Base-by-base conservation (phyloP, 2,113 vertebrate genomes). In the Cyrtonyx montezumae region DNA sequence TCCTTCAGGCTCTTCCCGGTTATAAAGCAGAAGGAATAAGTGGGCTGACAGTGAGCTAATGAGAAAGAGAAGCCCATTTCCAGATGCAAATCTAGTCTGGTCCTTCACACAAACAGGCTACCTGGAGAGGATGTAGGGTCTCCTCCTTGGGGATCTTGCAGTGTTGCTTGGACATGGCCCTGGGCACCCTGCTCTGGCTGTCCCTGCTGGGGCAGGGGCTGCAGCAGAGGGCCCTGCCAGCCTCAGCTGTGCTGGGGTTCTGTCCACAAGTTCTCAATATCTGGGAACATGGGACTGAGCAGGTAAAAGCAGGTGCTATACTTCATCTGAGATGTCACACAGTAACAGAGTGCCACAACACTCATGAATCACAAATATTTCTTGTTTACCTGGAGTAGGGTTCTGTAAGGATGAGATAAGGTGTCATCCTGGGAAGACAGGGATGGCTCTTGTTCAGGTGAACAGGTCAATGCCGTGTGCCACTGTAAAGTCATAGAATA, bases 281-380 rank as follows among this genome's bases (percentile, higher is more conserved):
- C 55, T 74, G 46, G 46, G 42, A 79, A 42, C 46, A 37, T 0
- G 0, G 14, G 40, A 32, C 14, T 0, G 2, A 59, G 30, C 30
- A 56, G 7, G 28, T 28, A 40, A 84, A 46, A 79, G 21, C 15
- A 66, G 5, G 1, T 53, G 13, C 4, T 36, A 9, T 37, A 62
- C 79, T 55, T 75, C 12, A 56, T 26, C 62, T 78, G 2, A 2
- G 55, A 28, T 9, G 21, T 32, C 20, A n/a, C 1, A 2, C 8
- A 34, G 20, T 20, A 58, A 17, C 2, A 7, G 22, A 20, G 12
- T 87, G 53, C 20, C 46, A 75, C 83, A 79, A 90, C 26, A 53
- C 15, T 11, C 8, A 19, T 46, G 56, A 78, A 32, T 22, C 70
- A 34, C 10, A 61, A 45, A 55, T 4, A 32, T 49, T 61, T 56